Evolutionary conservation across 1,140 invertebrate species (phyloP).

Genomic region (Drosophila pachea): DNA sequence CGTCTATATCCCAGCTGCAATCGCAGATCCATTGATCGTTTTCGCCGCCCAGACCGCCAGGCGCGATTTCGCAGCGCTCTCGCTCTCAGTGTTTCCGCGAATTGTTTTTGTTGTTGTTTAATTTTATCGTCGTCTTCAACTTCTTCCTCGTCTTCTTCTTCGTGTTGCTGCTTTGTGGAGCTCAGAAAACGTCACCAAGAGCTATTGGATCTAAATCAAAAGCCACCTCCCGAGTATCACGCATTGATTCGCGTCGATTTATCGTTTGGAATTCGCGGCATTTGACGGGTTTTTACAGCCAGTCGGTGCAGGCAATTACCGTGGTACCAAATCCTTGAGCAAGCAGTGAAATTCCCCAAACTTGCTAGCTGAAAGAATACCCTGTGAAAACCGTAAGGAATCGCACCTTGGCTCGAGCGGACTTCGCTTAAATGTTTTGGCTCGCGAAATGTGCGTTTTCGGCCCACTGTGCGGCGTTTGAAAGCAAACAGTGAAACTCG

Average conservation of each 20-base stretch:
- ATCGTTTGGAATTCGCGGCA: conserved; percentile 65
- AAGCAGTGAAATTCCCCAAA: too few species aligned
- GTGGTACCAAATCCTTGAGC: conserved; percentile 20
- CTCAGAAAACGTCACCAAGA: conserved; percentile 61
- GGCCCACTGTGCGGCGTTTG: conserved; percentile 41
- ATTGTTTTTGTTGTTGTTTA: conserved; percentile 31
- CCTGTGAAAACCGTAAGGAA: not conserved
- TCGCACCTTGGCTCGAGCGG: too few species aligned
- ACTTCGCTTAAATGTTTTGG: too few species aligned
- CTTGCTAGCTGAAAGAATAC: too few species aligned
- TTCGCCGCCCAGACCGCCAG: conserved; percentile 69
- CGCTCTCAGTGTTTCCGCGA: conserved; percentile 53
- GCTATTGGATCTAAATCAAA: conserved; percentile 57
- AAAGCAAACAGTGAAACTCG: conserved; percentile 6
- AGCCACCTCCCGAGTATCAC: conserved; percentile 59
- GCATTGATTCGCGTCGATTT: conserved; percentile 67
- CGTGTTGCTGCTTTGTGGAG: conserved; percentile 9
- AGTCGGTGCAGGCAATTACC: conserved; percentile 26
- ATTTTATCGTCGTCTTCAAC: conserved; percentile 9
- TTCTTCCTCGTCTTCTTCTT: conserved; percentile 25
- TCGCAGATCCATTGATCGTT: conserved; percentile 68
- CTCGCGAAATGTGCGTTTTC: too few species aligned
- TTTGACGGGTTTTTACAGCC: conserved; percentile 72
- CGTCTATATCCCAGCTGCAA: not conserved
- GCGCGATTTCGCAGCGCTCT: conserved; percentile 37